Evolutionary conservation across 2,797 vertebrate species (phyloP), one percentile per base, ranked within the genome.

Genomic region (Gymnoscopelus braueri): DNA sequence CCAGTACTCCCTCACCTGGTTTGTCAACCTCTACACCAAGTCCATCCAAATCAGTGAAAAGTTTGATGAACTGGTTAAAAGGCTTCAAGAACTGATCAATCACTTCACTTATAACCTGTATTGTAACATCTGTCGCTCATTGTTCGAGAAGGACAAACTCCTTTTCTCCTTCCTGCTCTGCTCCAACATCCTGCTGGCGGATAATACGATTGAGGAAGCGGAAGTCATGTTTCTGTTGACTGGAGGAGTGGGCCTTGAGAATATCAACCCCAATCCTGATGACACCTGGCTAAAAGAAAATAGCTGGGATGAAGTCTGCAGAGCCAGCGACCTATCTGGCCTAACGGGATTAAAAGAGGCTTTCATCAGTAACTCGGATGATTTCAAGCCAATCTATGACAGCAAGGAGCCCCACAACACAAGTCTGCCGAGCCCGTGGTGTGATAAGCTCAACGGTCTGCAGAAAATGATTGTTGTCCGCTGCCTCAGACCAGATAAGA

Each of bases 1-100:
- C 90, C 98, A 99, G 79, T 99, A 99, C 78, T 98, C 98, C 24
- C 96, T 99, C 65, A 94, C 75, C 81, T 99, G 98, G 98, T 99
- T 99, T 89, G 96, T 98, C 81, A 98, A 93, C 83, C 95, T 99
- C 72, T 99, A 95, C 74, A 89, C 96, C 82, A 96, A 91, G 88
- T 99, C 98, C 54, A 96, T 99, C 82, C 94, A 95, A 49, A 94
- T 88, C 68, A 99, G 98, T 83, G 95, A 94, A 84, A 98, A 95
- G 88, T 98, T 97, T 53, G 97, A 96, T 90, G 93, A 95, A 84
- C 86, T 99, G 87, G 95, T 97, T 85, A 96, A 94, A 75, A 93
- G 97, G 65, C 95, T 99, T 48, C 89, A 90, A 32, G 95, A 95
- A 79, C 91, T 99, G 65, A 97, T 89, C 13, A 95, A 96, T 78